Base-by-base conservation (phyloP, 1,140 invertebrate genomes). In the Papilio polyxenes region DNA sequence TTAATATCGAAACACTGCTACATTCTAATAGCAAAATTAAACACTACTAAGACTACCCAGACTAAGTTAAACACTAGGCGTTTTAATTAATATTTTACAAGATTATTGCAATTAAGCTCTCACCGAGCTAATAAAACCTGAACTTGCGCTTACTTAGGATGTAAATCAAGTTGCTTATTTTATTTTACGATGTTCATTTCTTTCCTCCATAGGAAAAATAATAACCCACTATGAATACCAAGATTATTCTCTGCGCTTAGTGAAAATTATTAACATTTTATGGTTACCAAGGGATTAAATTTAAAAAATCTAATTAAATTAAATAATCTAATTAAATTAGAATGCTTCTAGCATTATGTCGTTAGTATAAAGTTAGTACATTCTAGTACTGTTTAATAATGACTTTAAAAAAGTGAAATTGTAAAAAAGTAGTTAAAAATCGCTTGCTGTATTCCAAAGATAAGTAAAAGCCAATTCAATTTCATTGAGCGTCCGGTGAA, bases 211-310 rank as follows among this genome's bases (percentile, higher is more conserved):
- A 79, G 80, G 84, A 89, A 85, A 85, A 92, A 92, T 92, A 92
- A 92, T 90, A 90, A 82, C 85, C 89, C 86, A 88, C 88, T 88
- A 89, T 89, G 85, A 83, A 82, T 84, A 89, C 90, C 90, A 92
- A 84, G 82, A 85, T 83, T 75, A 84, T 85, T 85, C 85, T 84
- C 79, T 51, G 69, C 75, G 69, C 37, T 31, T 15, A 72, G 8
- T 15, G 7, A 40, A 17, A 15, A 20, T 59, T 59, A 59, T 20
- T 20, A 59, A 20, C n/a, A 59, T 20, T 44, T 59, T n/a, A 59
- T n/a, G 56, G 56, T 59, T n/a, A 59, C 7, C 20, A 59, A 20
- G 56, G 56, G 56, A 59, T 7, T 59, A 6, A 17, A 51, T 31
- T 31, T 31, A 17, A 17, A 17, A 0, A 53, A 17, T 17, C 0